phyloP scores from a whole-genome alignment of 2,797 vertebrate species.

The Choloepus didactylus region DNA sequence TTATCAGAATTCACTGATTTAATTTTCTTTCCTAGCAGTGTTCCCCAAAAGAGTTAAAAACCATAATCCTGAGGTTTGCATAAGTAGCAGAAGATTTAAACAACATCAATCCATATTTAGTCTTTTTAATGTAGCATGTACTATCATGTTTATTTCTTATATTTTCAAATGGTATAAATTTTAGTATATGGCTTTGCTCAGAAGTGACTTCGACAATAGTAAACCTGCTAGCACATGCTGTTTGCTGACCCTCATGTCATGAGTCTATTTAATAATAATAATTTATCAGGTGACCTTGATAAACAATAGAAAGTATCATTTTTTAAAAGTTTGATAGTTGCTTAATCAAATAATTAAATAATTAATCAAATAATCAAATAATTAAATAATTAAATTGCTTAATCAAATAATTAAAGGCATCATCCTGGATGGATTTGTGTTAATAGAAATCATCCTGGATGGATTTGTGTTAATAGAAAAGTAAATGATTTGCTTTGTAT shows the following conservation, averaged over 20 bases:
- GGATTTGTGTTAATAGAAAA: conserved; percentile 51
- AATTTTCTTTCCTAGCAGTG: conserved; percentile 21
- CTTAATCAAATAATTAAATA: conserved; percentile 39
- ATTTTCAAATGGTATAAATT: not conserved
- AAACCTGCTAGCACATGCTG: not conserved
- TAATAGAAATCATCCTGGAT: conserved; percentile 40
- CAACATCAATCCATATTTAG: conserved; percentile 1
- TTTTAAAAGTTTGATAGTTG: conserved; percentile 58
- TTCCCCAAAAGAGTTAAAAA: conserved; percentile 55
- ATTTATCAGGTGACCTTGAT: conserved; percentile 54
- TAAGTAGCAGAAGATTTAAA: conserved; percentile 50
- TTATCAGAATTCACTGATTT: conserved; percentile 57
- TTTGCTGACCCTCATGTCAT: conserved; percentile 68
- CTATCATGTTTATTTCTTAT: not conserved
- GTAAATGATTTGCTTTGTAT: conserved; percentile 60
- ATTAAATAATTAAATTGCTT: too few relatives aligned
- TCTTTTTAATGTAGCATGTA: conserved; percentile 5
- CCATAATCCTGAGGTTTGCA: not conserved
- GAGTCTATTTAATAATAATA: conserved; percentile 45
- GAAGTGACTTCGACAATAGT: conserved; percentile 58
- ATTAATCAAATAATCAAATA: too few relatives aligned
- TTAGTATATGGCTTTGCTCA: conserved; percentile 43
- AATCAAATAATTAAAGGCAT: too few relatives aligned
- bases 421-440: too few relatives aligned
- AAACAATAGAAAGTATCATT: conserved; percentile 41